Conservation (phyloP, 1,140 invertebrate species). For the Halyomorpha halys region DNA sequence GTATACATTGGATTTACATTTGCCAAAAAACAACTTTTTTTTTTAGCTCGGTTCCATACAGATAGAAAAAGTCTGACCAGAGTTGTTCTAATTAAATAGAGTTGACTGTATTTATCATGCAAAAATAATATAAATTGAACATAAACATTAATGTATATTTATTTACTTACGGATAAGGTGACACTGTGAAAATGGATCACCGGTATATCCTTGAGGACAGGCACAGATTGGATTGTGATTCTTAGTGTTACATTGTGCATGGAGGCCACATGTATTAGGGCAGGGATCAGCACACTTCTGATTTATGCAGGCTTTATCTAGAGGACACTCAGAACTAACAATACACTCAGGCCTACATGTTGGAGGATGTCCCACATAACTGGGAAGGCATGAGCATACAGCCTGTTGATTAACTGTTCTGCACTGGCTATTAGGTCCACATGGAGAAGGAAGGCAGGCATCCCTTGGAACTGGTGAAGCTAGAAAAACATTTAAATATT, state of each 20-base stretch:
- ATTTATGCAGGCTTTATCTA: constrained; percentile 44
- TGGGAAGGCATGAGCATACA: constrained; percentile 47
- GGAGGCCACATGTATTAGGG: constrained; percentile 48
- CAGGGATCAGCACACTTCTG: constrained; percentile 51
- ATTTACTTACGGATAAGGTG: constrained; percentile 36
- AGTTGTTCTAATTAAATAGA: no score
- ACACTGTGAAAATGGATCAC: constrained; percentile 48
- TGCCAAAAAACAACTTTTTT: no score
- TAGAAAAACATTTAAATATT: neutral
- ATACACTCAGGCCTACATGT: constrained; percentile 45
- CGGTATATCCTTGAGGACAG: constrained; percentile 43
- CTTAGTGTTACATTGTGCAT: constrained; percentile 45
- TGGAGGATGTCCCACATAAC: constrained; percentile 45
- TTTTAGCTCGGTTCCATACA: no score
- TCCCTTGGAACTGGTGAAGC: constrained; percentile 32
- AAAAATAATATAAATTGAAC: constrained; percentile 14
- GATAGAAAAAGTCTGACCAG: no score
- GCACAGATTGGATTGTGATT: constrained; percentile 49
- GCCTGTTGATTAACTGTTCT: constrained; percentile 40
- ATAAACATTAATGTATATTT: constrained; percentile 28
- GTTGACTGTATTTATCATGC: neutral
- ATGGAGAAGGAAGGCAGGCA: constrained; percentile 56
- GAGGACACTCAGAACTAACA: constrained; percentile 46
- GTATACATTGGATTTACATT: no score
- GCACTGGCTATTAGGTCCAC: constrained; percentile 59